Base-by-base conservation (phyloP, 2,888 invertebrate species). In the Halictus quadricinctus region DNA sequence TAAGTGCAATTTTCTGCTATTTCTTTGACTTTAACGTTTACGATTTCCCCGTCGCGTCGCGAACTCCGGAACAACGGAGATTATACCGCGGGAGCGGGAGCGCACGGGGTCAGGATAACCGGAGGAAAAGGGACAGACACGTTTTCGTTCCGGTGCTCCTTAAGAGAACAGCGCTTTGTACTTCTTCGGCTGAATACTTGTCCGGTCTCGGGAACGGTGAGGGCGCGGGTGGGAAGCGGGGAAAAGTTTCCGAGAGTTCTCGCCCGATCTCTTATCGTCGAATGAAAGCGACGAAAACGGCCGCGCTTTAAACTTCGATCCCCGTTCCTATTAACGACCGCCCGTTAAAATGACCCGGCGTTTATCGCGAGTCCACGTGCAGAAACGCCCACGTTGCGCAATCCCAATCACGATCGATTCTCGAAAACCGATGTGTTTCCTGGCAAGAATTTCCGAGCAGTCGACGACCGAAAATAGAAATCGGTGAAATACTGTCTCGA, bases 1-100 rank as follows among this genome's bases (percentile, higher is more conserved):
- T 72, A 81, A 81, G 76, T 84, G 78, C 75, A 76, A 74, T 85
- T 85, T 85, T 85, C 84, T 54, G n/a, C 80, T n/a, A 13, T 54
- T 76, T 66, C 81, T 72, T 80, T 72, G 58, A 54, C 79, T 76
- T 64, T 15, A 69, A 74, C 43, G 72, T 64, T 76, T 36, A 41
- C 60, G 29, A 60, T 84, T 58, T 25, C 43, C 36, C 21, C 36
- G 13, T 69, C 41, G 64, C 64, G 64, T 2, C 29, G n/a, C 70
- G 25, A 41, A 25, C 13, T 36, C 46, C 75, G 29, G 13, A 8
- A 43, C 73, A 76, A 72, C 69, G 74, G 64, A 58, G 77, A 75
- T 79, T 73, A 77, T 50, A 54, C 48, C 43, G 48, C 73, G 50
- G 5, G 69, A 36, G 3, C 36, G 21, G 10, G 18, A 21, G 15